These are phyloP conservation scores for Mythimna ferrago DNA, from an alignment of 2,888 invertebrate species.

Conservation along the genomic window DNA sequence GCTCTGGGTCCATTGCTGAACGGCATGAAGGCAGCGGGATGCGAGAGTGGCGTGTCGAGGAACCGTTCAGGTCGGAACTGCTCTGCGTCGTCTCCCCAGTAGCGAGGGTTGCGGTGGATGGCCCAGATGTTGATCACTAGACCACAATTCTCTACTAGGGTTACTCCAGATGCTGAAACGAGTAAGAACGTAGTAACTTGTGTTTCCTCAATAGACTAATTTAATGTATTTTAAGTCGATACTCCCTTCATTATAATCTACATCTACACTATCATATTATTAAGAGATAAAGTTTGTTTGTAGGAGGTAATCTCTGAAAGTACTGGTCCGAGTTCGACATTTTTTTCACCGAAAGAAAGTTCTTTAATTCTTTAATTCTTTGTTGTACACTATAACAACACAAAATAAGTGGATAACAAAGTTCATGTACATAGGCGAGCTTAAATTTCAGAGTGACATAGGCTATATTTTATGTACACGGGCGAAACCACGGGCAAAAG, in stretches of 20 bases:
- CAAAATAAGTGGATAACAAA: too few species aligned
- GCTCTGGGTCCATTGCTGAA: constrained; percentile 73
- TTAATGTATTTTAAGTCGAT: neutral
- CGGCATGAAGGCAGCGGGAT: constrained; percentile 69
- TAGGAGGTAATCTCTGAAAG: too few species aligned
- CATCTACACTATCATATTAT: too few species aligned
- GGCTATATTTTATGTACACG: too few species aligned
- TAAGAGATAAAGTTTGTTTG: too few species aligned
- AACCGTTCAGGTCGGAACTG: constrained; percentile 74
- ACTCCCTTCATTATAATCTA: neutral
- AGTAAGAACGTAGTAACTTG: neutral
- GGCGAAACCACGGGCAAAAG: too few species aligned
- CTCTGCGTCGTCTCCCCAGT: constrained; percentile 74
- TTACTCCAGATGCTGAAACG: constrained; percentile 63
- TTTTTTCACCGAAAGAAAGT: too few species aligned
- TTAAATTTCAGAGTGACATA: too few species aligned
- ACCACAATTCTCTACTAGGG: constrained; percentile 61
- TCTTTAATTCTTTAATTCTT: too few species aligned
- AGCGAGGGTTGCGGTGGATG: constrained; percentile 82
- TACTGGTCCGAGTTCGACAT: too few species aligned
- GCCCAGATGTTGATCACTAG: constrained; percentile 67
- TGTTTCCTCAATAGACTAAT: neutral
- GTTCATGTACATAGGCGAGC: too few species aligned
- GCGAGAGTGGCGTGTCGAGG: constrained; percentile 57
- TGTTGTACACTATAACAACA: too few species aligned